Percentiles rank a stretch among this genome's conserved stretches.
phyloP scores from a whole-genome alignment of 2,797 vertebrate species.

The Hypotaenidia okinawae region DNA sequence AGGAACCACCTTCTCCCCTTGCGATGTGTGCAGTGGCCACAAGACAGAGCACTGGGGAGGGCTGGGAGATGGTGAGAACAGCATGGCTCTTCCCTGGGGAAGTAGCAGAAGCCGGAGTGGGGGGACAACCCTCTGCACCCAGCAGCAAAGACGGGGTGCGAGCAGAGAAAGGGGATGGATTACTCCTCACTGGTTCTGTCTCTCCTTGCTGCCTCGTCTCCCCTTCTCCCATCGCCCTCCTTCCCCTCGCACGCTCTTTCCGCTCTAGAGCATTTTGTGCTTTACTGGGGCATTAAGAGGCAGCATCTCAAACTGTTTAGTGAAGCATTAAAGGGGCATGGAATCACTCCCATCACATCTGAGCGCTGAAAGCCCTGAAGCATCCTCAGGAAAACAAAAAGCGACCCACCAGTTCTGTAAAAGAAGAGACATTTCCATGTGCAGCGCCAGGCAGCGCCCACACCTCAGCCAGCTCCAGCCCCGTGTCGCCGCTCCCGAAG shows the following conservation, averaged over 20 bases:
- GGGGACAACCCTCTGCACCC: neutral
- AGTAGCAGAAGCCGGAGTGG: neutral
- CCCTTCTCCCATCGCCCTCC: neutral
- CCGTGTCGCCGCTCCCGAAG: neutral
- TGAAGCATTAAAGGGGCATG: conserved; percentile 65
- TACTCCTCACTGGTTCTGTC: neutral
- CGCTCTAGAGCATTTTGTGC: conserved; percentile 9
- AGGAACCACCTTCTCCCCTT: rapidly evolving
- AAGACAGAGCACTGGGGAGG: neutral
- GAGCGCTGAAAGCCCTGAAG: conserved; percentile 40
- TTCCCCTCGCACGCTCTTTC: conserved; percentile 23
- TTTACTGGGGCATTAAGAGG: conserved; percentile 59
- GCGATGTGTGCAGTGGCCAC: rapidly evolving
- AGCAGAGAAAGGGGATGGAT: neutral
- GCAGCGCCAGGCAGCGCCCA: neutral
- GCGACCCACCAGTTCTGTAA: neutral
- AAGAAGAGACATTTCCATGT: neutral
- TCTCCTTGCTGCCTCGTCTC: neutral
- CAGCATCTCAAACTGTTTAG: conserved; percentile 52
- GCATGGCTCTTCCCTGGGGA: neutral
- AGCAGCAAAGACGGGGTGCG: neutral
- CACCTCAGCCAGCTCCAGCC: neutral
- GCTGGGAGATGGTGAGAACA: rapidly evolving
- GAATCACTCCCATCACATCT: conserved; percentile 32
- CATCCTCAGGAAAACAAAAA: neutral